Percentiles rank a stretch among this genome's conserved stretches.
Evolutionary conservation across 2,797 vertebrate species (phyloP).

Genomic region (Tadarida brasiliensis): DNA sequence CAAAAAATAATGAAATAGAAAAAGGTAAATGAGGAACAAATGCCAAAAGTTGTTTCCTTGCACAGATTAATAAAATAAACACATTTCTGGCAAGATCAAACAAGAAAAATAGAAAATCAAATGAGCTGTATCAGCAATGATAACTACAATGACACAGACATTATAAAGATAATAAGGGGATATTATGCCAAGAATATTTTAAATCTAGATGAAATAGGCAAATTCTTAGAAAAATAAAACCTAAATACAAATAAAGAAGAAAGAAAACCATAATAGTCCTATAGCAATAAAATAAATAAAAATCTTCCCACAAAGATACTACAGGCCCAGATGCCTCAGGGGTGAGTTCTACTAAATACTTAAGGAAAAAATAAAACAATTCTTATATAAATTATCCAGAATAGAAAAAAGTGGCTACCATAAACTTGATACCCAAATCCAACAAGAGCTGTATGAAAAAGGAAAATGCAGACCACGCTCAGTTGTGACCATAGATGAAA

Average conservation of each 20-base stretch:
- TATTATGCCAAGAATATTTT: not conserved
- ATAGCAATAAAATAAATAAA: not conserved
- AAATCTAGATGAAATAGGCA: not conserved
- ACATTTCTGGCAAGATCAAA: not conserved
- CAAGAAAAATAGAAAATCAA: constrained; percentile 36
- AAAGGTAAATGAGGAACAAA: not conserved
- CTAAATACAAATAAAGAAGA: not conserved
- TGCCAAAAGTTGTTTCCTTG: not conserved
- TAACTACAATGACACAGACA: not conserved
- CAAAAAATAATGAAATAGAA: not conserved
- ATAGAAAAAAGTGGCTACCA: not conserved
- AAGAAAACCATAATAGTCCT: not conserved
- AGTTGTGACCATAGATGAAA: not conserved
- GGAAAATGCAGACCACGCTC: not conserved
- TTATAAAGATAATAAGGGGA: not conserved
- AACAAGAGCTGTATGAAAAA: not conserved
- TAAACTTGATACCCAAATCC: not conserved
- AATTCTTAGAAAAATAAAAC: constrained; percentile 15
- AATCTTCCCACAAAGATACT: not conserved
- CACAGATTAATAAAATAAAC: not conserved
- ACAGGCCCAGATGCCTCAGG: not conserved
- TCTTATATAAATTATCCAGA: not conserved
- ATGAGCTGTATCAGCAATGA: not conserved
- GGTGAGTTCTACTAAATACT: not conserved
- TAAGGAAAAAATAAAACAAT: not conserved